Conservation (phyloP, 2,888 invertebrate genomes). For the Melitaea athalia region DNA sequence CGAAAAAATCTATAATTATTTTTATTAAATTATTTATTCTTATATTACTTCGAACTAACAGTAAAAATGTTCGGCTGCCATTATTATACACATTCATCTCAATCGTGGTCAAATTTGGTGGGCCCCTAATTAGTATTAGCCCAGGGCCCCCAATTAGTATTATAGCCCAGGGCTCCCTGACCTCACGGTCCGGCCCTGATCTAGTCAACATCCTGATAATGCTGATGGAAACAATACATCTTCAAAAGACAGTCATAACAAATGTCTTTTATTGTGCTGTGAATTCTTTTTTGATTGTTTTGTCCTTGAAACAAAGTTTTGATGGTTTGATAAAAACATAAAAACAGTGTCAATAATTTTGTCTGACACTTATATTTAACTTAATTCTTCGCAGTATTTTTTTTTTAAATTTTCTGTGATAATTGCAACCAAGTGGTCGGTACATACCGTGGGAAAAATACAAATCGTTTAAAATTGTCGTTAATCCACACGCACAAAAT, state of each 20-base stretch:
- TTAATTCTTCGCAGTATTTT: not conserved
- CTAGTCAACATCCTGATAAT: conserved; percentile 30
- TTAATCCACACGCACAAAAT: not conserved
- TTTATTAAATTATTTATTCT: no score
- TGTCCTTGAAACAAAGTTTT: not conserved
- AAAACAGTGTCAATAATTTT: not conserved
- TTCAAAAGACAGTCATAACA: conserved; percentile 14
- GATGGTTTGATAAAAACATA: not conserved
- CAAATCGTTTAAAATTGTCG: no score
- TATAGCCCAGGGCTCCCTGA: no score
- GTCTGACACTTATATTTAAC: no score
- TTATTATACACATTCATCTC: no score
- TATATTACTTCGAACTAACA: no score
- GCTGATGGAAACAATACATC: conserved; percentile 26
- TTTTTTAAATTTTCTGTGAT: not conserved
- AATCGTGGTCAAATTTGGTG: no score
- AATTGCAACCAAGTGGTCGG: not conserved
- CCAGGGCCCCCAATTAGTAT: no score
- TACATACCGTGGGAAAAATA: not conserved
- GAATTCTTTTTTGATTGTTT: not conserved
- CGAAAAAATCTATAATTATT: no score
- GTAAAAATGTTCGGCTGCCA: no score
- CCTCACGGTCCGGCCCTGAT: no score
- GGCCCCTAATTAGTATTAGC: no score
- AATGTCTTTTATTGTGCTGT: not conserved